Conservation (phyloP, 2,888 invertebrate genomes). For the Luperina nickerlii region DNA sequence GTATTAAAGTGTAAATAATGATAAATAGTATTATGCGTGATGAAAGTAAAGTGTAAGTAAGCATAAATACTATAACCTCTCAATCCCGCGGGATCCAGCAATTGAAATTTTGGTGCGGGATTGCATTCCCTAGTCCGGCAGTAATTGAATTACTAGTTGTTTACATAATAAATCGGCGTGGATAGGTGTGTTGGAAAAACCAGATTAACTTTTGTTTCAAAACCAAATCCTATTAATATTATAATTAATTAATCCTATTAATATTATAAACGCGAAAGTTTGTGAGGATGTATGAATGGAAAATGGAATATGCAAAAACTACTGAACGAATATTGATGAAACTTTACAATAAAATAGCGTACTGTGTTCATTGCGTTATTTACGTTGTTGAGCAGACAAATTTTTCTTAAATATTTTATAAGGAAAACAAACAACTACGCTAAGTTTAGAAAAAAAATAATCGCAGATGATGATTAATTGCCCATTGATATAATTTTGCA, state of each 20-base stretch:
- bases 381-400: too few relatives aligned
- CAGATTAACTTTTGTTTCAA: not conserved
- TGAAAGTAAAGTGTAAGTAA: too few relatives aligned
- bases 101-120: too few relatives aligned
- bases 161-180: not conserved
- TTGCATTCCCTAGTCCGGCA: too few relatives aligned
- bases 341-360: not conserved
- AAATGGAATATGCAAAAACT: not conserved
- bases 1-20: too few relatives aligned
- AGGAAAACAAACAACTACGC: conserved; percentile 7
- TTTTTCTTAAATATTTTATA: conserved; percentile 2
- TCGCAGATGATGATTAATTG: conserved; percentile 2
- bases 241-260: not conserved
- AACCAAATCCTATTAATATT: not conserved
- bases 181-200: not conserved
- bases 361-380: not conserved
- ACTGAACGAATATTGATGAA: not conserved
- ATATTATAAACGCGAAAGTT: not conserved
- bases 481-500: conserved; percentile 7
- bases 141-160: not conserved
- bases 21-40: too few relatives aligned
- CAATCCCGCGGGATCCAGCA: too few relatives aligned
- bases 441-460: not conserved
- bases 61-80: too few relatives aligned
- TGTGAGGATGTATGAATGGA: not conserved